Evolutionary conservation across 2,888 invertebrate genomes (phyloP).

Genomic region (Caenorhabditis panamensis): DNA sequence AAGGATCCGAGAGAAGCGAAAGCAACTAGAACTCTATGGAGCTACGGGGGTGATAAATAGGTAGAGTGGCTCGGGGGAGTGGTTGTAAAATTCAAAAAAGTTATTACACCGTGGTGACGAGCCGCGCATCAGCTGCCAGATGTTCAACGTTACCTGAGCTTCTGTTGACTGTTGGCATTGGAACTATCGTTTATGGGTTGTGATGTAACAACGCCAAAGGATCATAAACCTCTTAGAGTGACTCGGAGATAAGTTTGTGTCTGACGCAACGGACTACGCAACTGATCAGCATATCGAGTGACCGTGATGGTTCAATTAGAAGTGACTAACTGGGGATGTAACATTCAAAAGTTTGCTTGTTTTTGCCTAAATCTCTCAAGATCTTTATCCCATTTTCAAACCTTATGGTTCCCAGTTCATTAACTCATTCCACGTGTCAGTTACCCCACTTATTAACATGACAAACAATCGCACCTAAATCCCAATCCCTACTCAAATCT

Average conservation of each 20-base stretch:
- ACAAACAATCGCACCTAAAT: neutral
- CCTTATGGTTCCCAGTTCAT: too few species aligned
- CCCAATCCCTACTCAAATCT: neutral
- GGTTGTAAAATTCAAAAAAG: constrained; percentile 41
- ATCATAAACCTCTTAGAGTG: constrained; percentile 40
- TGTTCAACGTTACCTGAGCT: constrained; percentile 2
- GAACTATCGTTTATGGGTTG: neutral
- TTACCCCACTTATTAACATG: neutral
- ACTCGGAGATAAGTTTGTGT: constrained; percentile 30
- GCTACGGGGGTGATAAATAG: constrained; percentile 43
- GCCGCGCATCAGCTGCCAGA: constrained; percentile 41
- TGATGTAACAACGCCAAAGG: constrained; percentile 10
- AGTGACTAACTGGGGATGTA: neutral
- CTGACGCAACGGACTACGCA: constrained; percentile 36
- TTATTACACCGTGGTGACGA: constrained; percentile 41
- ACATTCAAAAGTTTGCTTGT: too few species aligned
- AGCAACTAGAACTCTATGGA: neutral
- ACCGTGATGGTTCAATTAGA: constrained; percentile 7
- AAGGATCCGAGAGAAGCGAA: neutral
- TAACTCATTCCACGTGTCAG: too few species aligned
- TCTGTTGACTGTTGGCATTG: constrained; percentile 1
- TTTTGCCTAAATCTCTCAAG: too few species aligned
- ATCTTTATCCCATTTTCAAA: too few species aligned
- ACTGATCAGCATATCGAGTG: constrained; percentile 6
- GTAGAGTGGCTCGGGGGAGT: neutral